Base-by-base conservation (phyloP, 2,888 invertebrate species). In the Microchrysa polita region DNA sequence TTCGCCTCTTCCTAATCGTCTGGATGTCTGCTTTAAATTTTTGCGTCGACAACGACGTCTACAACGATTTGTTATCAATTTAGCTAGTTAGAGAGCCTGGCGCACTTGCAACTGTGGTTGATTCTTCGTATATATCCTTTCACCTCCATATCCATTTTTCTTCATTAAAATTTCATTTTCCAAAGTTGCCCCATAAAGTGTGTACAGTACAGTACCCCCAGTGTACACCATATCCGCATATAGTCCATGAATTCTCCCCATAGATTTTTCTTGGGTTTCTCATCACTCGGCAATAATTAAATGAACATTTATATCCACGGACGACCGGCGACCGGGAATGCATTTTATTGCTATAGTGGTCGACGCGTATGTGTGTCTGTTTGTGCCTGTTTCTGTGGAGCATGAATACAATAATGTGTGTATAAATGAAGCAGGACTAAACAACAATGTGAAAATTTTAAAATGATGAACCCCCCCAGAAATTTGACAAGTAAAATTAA, bases 81-180 rank as follows among this genome's bases (percentile, higher is more conserved):
- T 20, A 22, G 22, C 48, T 44, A 48, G 44, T 65, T 48, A 48
- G 2, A 34, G 27, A 7, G 27, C 4, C 27, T 34, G 27, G 27
- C 4, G n/a, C 22, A 10, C n/a, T n/a, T n/a, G n/a, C n/a, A n/a
- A 22, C n/a, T 9, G 40, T 61, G 22, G 23, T 14, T 40, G 53
- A 27, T 53, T n/a, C 23, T 18, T 67, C 12, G 27, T 40, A n/a
- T n/a, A n/a, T n/a, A 69, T 69, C 69, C 69, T 57, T 69, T 55
- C 69, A 55, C 69, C 69, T 69, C 69, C 23, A 27, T 9, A 20
- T 5, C 22, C 69, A 69, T 69, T 69, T 69, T 69, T 69, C 69
- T 69, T 69, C 69, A 69, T 69, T 69, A 69, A 69, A 57, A 55
- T 69, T 69, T 69, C 52, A 69, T 69, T 69, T 65, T n/a, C n/a